Conservation (phyloP, 2,888 invertebrate genomes). For the Polydrusus pterygomalis region DNA sequence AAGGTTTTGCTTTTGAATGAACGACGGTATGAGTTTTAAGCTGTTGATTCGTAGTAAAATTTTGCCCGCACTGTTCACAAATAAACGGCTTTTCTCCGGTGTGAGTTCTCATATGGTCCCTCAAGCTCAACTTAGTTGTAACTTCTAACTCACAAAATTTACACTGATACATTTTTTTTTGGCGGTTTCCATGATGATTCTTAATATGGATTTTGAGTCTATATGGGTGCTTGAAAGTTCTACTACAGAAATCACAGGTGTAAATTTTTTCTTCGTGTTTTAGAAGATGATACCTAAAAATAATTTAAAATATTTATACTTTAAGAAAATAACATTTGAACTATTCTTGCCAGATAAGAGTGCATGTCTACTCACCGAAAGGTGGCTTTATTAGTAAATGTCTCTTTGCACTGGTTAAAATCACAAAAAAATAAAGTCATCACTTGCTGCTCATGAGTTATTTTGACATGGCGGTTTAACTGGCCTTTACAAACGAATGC, state of each 20-base stretch:
- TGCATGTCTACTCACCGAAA: slow-evolving; percentile 12
- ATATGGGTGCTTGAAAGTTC: slow-evolving; percentile 34
- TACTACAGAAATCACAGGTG: slow-evolving; percentile 34
- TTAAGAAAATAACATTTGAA: background rate
- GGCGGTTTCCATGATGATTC: slow-evolving; percentile 55
- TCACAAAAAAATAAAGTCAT: background rate
- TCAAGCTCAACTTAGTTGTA: slow-evolving; percentile 57
- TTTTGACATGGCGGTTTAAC: slow-evolving; percentile 58
- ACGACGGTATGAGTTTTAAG: slow-evolving; percentile 73
- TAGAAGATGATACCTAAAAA: slow-evolving; percentile 25
- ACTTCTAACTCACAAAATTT: slow-evolving; percentile 69
- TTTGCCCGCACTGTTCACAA: slow-evolving; percentile 75
- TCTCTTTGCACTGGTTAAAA: slow-evolving; percentile 18
- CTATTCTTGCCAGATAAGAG: too few relatives aligned
- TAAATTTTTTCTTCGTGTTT: slow-evolving; percentile 33
- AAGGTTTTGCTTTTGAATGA: slow-evolving; percentile 75
- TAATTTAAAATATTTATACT: background rate
- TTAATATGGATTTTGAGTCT: slow-evolving; percentile 23
- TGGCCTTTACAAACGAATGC: slow-evolving; percentile 58
- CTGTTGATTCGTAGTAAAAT: slow-evolving; percentile 73
- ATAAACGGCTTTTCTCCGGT: slow-evolving; percentile 74
- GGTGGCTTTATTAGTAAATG: slow-evolving; percentile 12
- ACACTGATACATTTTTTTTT: slow-evolving; percentile 69
- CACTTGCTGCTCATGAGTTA: slow-evolving; percentile 51
- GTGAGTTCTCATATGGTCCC: slow-evolving; percentile 70